Evolutionary conservation across 1,140 invertebrate species (phyloP).

Genomic region (Hypsibius dujardini): DNA sequence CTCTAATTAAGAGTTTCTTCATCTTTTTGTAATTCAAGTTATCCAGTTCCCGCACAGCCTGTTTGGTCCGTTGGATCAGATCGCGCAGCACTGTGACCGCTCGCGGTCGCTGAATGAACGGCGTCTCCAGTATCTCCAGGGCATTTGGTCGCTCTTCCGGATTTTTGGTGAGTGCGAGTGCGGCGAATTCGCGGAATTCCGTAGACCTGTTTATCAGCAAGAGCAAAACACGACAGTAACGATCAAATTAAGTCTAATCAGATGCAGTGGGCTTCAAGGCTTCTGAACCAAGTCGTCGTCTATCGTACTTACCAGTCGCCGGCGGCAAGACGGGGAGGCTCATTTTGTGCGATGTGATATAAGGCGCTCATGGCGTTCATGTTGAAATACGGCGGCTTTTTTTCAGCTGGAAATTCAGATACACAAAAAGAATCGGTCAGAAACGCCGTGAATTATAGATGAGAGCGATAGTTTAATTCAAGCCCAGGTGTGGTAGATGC

Average conservation of each 20-base stretch:
- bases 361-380: constrained; percentile 99
- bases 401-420: constrained; percentile 50
- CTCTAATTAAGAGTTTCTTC: constrained; percentile 81
- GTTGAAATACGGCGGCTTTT: constrained; percentile 98
- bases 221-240: background rate
- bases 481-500: too few relatives aligned
- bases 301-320: constrained; percentile 47
- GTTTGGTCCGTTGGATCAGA: constrained; percentile 88
- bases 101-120: constrained; percentile 62
- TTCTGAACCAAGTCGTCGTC: too few relatives aligned
- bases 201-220: constrained; percentile 42
- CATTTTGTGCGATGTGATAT: constrained; percentile 98
- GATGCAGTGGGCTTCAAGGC: too few relatives aligned
- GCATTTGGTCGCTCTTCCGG: constrained; percentile 73
- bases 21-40: constrained; percentile 97
- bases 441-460: background rate
- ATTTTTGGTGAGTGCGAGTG: constrained; percentile 83
- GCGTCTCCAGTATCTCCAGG: constrained; percentile 50
- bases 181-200: constrained; percentile 81
- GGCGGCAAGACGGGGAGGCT: constrained; percentile 62
- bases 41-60: constrained; percentile 88
- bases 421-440: background rate
- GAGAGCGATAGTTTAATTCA: background rate
- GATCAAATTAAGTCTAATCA: too few relatives aligned
- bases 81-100: constrained; percentile 73